Base-by-base conservation (phyloP, 2,888 invertebrate genomes). In the Brachypterus glaber region DNA sequence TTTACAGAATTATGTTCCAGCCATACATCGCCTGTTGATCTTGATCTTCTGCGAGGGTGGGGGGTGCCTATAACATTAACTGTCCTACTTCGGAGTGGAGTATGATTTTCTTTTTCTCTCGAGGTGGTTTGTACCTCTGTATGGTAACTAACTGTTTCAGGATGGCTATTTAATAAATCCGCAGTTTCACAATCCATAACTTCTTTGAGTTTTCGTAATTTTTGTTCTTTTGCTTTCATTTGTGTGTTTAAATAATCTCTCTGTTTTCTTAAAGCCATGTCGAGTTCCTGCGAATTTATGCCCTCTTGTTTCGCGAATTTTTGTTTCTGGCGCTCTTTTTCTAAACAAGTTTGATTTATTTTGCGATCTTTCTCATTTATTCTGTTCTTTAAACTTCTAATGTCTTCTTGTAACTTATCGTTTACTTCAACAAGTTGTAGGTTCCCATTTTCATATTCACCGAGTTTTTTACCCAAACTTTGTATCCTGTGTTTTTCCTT, bases 1-100 rank as follows among this genome's bases (percentile, higher is more conserved):
- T 80, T 77, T 11, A 76, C 74, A 0, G 92, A 84, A 16, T 85
- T 79, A 52, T 96, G 96, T 59, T 93, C 92, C 1, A 96, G 68
- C 93, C 93, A 95, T 5, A 69, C 68, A 32, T 72, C 71, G 29
- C 82, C 83, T 0, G 81, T 82, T 1, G 92, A 92, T 33, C 83
- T 74, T 0, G 92, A 91, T 15, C 92, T 71, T 11, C 88, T 71
- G 56, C 87, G 81, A 18, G n/a, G 24, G 30, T 42, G 40, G n/a
- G 32, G 37, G 1, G 82, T 73, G 0, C 52, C 44, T 8, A 48
- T 47, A 26, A 41, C 33, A 3, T 37, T 13, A 29, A 39, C 37
- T 26, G 41, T 48, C 32, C 45, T 42, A 8, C 7, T 17, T 4
- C 21, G 8, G 12, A 11, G 81, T 81, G 0, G 91, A 91, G 29